Evolutionary conservation across 2,797 vertebrate species (phyloP).

Genomic region (Rhadinocentrus ornatus): DNA sequence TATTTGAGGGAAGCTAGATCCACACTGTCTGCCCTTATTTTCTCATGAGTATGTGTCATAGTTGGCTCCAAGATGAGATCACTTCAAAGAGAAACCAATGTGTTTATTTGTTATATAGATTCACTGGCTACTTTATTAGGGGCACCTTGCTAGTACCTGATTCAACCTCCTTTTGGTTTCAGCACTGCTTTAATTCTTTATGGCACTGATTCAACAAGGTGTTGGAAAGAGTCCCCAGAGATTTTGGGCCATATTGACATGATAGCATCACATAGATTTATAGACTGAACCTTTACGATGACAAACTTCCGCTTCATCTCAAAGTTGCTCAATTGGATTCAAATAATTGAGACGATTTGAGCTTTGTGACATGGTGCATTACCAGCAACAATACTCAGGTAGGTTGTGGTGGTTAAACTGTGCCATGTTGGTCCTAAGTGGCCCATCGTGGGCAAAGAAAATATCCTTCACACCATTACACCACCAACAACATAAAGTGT

Average conservation of each 20-base stretch:
- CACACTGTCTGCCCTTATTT: constrained; percentile 18
- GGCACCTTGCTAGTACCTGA: background rate
- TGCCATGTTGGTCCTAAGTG: too few species aligned
- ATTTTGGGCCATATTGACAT: background rate
- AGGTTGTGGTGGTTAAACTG: too few species aligned
- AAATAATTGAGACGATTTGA: too few species aligned
- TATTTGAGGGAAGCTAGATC: constrained; percentile 46
- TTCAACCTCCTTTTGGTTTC: background rate
- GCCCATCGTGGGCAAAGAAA: too few species aligned
- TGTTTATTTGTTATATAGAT: constrained; percentile 43
- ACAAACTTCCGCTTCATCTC: background rate
- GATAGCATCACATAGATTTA: background rate
- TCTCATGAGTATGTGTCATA: constrained; percentile 23
- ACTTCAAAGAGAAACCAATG: constrained; percentile 41
- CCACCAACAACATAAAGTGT: too few species aligned
- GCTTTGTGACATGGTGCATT: too few species aligned
- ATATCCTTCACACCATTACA: too few species aligned
- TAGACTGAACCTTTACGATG: too few species aligned
- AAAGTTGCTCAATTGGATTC: too few species aligned
- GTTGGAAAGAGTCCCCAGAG: background rate
- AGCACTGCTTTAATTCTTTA: background rate
- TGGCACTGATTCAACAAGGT: background rate
- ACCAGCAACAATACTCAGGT: too few species aligned
- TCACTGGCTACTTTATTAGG: background rate
- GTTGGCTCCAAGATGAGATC: constrained; percentile 17